Conservation (phyloP, 2,113 vertebrate species). For the Aviceda subcristata region DNA sequence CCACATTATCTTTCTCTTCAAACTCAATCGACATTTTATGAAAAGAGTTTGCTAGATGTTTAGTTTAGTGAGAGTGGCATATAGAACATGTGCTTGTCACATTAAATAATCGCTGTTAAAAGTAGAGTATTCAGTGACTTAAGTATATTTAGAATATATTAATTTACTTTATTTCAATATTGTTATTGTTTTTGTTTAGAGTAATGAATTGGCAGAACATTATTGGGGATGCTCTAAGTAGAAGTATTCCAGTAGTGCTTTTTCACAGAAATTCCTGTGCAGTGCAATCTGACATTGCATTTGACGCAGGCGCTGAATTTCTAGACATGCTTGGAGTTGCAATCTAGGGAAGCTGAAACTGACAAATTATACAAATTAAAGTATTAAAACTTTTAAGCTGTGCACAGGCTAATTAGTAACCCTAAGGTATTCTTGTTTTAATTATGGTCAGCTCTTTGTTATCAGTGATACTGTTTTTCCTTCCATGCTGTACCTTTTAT, state of each 20-base stretch:
- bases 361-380: background rate
- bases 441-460: background rate
- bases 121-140: background rate
- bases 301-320: background rate
- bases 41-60: slow-evolving; percentile 48
- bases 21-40: slow-evolving; percentile 56
- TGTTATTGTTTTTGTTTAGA: background rate
- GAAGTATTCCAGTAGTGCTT: background rate
- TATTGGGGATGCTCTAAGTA: background rate
- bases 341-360: background rate
- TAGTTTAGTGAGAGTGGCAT: background rate
- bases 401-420: background rate
- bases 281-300: background rate
- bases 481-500: background rate
- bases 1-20: slow-evolving; percentile 56
- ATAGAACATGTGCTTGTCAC: background rate
- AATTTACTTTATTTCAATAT: background rate
- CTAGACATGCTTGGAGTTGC: background rate
- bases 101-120: background rate
- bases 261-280: background rate
- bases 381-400: background rate
- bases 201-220: background rate
- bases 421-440: background rate
- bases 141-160: background rate
- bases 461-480: background rate